Evolutionary conservation across 2,888 invertebrate genomes (phyloP), one percentile per base, ranked within the genome.

Genomic region (Synergus laeviventris): DNA sequence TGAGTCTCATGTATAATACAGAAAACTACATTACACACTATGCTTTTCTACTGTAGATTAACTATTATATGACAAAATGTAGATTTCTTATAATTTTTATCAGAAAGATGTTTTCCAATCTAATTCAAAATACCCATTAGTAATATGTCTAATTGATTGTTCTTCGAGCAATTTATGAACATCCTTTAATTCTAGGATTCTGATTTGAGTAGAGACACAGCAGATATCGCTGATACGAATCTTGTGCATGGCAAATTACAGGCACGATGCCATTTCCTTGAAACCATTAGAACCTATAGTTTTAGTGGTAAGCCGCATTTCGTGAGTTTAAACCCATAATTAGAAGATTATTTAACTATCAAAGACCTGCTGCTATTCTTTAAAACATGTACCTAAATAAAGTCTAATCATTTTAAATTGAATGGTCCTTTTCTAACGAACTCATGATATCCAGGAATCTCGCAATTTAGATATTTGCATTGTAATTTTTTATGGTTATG

Each of bases 171-270:
- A 38, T 62, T 62, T 62, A 38, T 62, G 18, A 62, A 16, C 62
- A 38, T 38, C 62, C 62, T 31, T 0, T 39, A 62, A 62, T 62
- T 62, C 38, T 14, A 1, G 61, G 38, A 62, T 62, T 62, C n/a
- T 38, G 18, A 62, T 62, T 36, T 61, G 36, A 61, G 61, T 61
- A 60, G 31, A 60, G n/a, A n/a, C n/a, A n/a, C n/a, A 60, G 31
- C 24, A 60, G 60, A 60, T 60, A 61, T 61, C 61, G 24, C 59
- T 59, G 59, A 60, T 60, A 24, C 59, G 61, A 61, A 36, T 61
- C 31, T 39, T 62, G 62, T 38, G 62, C 62, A 62, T 61, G 61
- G 61, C 61, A 62, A 62, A 62, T 62, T 62, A 62, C 31, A 31
- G 31, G 38, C 62, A 31, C 36, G 62, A 62, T 38, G 62, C 38